These are phyloP conservation scores for Pithys albifrons DNA, from an alignment of 2,113 vertebrate genomes.

Conservation along the genomic window DNA sequence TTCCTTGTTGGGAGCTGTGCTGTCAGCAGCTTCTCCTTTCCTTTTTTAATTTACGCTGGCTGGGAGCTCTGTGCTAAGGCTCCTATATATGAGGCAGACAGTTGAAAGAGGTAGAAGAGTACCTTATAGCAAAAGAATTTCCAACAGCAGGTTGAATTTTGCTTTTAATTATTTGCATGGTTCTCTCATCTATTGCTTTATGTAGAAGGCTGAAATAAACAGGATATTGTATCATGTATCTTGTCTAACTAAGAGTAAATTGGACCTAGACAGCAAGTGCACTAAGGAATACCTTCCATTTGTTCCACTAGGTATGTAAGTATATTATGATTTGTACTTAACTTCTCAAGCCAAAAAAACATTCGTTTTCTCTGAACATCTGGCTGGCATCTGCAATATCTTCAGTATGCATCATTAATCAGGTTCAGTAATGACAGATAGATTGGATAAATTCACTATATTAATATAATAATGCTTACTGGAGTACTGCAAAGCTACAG, in stretches of 20 bases:
- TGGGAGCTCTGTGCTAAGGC: neutral
- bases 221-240: accelerated
- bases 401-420: slow-evolving; percentile 63
- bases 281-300: slow-evolving; percentile 46
- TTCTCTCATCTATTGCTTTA: neutral
- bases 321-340: slow-evolving; percentile 56
- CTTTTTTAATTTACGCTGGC: neutral
- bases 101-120: neutral
- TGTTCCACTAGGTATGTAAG: slow-evolving; percentile 56
- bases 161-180: neutral
- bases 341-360: slow-evolving; percentile 54
- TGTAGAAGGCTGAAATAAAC: neutral
- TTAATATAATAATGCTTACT: slow-evolving; percentile 27
- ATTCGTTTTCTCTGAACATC: slow-evolving; percentile 63
- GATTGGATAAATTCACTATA: slow-evolving; percentile 39
- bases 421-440: slow-evolving; percentile 46
- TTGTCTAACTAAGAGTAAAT: neutral
- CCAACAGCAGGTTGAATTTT: neutral
- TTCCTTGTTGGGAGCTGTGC: neutral
- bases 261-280: slow-evolving; percentile 1
- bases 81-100: neutral
- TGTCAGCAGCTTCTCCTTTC: neutral
- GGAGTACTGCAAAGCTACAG: neutral
- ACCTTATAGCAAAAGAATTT: neutral
- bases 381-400: slow-evolving; percentile 68